These are phyloP conservation scores for Perithous albicinctus DNA, from an alignment of 2,888 invertebrate species.

Conservation along the genomic window DNA sequence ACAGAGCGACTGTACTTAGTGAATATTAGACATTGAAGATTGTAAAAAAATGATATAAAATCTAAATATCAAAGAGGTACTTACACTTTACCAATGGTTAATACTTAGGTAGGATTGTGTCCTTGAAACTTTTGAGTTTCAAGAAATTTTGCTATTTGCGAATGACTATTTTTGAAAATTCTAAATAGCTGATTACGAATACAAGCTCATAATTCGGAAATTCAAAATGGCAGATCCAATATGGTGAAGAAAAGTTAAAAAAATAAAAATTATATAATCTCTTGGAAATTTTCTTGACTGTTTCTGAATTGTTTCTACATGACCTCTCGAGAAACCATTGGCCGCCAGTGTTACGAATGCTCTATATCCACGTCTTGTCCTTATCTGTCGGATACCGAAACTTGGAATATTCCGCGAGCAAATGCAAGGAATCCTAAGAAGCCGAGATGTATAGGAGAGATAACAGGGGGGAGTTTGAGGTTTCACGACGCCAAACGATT, in stretches of 20 bases:
- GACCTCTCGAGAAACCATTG: not conserved
- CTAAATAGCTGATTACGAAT: too few species aligned
- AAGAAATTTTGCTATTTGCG: too few species aligned
- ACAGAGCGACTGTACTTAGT: not conserved
- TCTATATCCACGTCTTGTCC: not conserved
- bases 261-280: too few species aligned
- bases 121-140: too few species aligned
- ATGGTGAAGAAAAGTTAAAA: too few species aligned
- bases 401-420: slow-evolving; percentile 61
- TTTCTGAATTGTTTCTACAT: not conserved
- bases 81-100: not conserved
- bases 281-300: too few species aligned
- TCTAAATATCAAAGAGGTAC: not conserved
- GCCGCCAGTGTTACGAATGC: not conserved
- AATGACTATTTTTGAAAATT: too few species aligned
- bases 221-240: too few species aligned
- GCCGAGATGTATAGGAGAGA: not conserved
- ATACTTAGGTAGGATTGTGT: too few species aligned
- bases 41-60: not conserved
- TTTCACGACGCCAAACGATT: not conserved
- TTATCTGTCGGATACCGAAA: slow-evolving; percentile 54
- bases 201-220: too few species aligned
- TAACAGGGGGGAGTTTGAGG: slow-evolving; percentile 20
- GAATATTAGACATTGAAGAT: not conserved
- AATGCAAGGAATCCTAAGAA: slow-evolving; percentile 51